Percentiles rank a stretch among this genome's conserved stretches.
Evolutionary conservation across 2,888 invertebrate genomes (phyloP).

Genomic region (Pemphredon lugubris): DNA sequence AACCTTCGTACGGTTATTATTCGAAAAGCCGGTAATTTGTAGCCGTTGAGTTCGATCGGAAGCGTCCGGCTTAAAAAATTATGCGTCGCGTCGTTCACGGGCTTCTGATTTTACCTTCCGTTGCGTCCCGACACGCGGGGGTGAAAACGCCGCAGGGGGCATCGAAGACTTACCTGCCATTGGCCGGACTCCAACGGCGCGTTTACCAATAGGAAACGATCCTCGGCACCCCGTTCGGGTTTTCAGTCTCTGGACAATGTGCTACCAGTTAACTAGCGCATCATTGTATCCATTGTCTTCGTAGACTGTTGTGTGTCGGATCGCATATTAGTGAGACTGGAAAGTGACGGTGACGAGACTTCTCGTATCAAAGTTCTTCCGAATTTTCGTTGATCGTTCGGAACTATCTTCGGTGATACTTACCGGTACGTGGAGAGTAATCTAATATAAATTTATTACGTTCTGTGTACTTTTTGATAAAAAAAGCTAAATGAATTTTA

Average conservation of each 20-base stretch:
- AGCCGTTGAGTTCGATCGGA: too few relatives aligned
- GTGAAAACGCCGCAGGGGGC: constrained; percentile 63
- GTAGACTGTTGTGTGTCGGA: constrained; percentile 71
- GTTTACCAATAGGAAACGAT: constrained; percentile 73
- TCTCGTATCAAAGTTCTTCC: not conserved
- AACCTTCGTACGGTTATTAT: too few relatives aligned
- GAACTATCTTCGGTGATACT: too few relatives aligned
- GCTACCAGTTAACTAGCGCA: constrained; percentile 71
- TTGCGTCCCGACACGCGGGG: constrained; percentile 60
- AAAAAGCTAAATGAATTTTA: too few relatives aligned
- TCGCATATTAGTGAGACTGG: constrained; percentile 54
- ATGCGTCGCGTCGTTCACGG: constrained; percentile 51
- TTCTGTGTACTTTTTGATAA: too few relatives aligned
- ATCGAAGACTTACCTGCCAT: constrained; percentile 67
- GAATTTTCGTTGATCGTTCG: too few relatives aligned
- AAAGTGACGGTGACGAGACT: not conserved
- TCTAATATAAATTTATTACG: too few relatives aligned
- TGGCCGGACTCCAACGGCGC: constrained; percentile 66
- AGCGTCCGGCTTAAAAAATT: too few relatives aligned
- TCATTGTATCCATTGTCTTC: constrained; percentile 76
- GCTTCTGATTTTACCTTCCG: constrained; percentile 68
- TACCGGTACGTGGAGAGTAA: too few relatives aligned
- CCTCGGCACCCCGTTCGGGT: constrained; percentile 65
- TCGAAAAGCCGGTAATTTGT: too few relatives aligned
- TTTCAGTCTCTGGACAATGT: constrained; percentile 68